These are phyloP conservation scores for Xerus rutilus DNA, from an alignment of 2,797 vertebrate genomes.

Conservation along the genomic window DNA sequence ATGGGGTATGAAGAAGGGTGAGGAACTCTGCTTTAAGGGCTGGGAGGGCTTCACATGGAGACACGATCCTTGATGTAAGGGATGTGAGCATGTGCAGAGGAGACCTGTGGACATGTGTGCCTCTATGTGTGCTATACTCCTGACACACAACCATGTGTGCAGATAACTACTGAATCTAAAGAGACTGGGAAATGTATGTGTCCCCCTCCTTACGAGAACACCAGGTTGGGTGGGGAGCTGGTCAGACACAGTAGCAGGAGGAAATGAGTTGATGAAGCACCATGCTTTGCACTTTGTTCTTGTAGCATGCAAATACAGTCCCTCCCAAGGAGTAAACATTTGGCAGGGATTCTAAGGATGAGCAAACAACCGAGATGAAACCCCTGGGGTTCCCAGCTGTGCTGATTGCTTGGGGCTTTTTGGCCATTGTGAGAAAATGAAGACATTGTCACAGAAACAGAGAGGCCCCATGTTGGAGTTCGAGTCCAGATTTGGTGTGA, in stretches of 20 bases:
- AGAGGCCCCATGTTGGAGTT: not conserved
- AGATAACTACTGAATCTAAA: not conserved
- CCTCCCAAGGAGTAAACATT: constrained; percentile 2
- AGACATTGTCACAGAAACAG: constrained; percentile 60
- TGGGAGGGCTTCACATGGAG: not conserved
- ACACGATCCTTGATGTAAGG: not conserved
- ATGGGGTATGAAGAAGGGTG: not conserved
- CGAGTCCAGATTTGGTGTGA: constrained; percentile 57
- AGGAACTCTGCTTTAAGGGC: accelerated
- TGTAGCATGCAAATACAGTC: not conserved
- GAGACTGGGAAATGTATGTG: not conserved
- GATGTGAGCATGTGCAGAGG: not conserved
- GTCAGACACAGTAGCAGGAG: not conserved
- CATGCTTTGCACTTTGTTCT: not conserved
- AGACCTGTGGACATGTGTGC: accelerated
- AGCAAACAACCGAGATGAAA: constrained; percentile 64
- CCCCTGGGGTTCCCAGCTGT: constrained; percentile 61
- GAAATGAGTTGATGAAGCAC: not conserved
- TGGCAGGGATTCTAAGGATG: constrained; percentile 62
- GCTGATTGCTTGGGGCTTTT: constrained; percentile 53
- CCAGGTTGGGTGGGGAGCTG: not conserved
- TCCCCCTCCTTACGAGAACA: not conserved
- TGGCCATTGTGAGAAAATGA: constrained; percentile 56
- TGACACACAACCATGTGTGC: not conserved
- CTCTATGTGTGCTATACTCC: not conserved